Evolutionary conservation across 2,888 invertebrate species (phyloP).

Genomic region (Plusia festucae): DNA sequence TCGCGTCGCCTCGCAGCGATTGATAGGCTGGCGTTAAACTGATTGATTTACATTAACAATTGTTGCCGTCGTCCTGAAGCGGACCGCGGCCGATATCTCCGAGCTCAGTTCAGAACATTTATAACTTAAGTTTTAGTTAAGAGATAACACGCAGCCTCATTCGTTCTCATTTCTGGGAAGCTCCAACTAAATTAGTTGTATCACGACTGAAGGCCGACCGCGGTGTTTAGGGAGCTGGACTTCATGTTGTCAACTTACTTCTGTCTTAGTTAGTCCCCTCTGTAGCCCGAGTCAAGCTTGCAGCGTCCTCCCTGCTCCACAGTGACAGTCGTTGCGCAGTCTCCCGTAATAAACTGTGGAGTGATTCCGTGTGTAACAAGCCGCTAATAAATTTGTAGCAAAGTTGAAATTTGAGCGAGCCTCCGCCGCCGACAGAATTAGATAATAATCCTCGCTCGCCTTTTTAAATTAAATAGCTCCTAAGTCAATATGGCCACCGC

Average conservation of each 20-base stretch:
- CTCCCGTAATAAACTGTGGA: constrained; percentile 58
- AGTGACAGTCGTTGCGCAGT: constrained; percentile 25
- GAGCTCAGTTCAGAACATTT: constrained; percentile 20
- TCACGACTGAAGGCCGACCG: constrained; percentile 1
- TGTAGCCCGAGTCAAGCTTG: neutral
- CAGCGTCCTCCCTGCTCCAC: neutral
- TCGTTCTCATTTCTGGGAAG: constrained; percentile 22
- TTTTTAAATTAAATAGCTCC: constrained; percentile 70
- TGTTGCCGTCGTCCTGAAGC: constrained; percentile 10
- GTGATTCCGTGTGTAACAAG: constrained; percentile 51
- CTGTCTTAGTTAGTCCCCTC: neutral
- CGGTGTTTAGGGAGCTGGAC: neutral
- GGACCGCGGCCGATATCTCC: constrained; percentile 18
- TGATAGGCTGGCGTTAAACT: constrained; percentile 57
- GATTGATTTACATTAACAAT: constrained; percentile 59
- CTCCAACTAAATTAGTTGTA: constrained; percentile 11
- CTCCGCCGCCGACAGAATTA: constrained; percentile 64
- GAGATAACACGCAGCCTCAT: constrained; percentile 36
- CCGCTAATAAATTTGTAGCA: constrained; percentile 60
- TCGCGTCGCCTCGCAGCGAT: constrained; percentile 38
- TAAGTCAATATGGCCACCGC: constrained; percentile 63
- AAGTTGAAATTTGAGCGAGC: constrained; percentile 59
- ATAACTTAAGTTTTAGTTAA: constrained; percentile 44
- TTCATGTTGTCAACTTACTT: neutral
- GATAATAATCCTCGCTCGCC: constrained; percentile 67